A percentile compares a stretch with the other conserved stretches of the same genome.
These are phyloP conservation scores for Zele albiditarsus DNA, from an alignment of 2,888 invertebrate species.

Conservation along the genomic window DNA sequence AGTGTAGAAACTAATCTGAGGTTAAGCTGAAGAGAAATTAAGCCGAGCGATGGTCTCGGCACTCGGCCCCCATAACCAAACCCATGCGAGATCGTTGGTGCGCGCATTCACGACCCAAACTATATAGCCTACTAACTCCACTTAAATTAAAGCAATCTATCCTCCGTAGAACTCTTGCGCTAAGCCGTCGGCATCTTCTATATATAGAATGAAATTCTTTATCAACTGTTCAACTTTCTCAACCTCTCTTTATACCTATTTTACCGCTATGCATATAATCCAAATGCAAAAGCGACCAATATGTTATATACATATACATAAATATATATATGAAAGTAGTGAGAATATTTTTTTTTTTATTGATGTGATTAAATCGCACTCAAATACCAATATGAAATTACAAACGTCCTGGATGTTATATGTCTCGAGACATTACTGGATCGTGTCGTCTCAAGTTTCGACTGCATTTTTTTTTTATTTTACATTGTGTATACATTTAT, in stretches of 20 bases:
- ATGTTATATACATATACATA: not conserved
- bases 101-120: constrained; percentile 23
- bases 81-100: constrained; percentile 50
- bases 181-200: constrained; percentile 62
- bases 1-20: constrained; percentile 57
- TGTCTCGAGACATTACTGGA: constrained; percentile 59
- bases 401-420: constrained; percentile 51
- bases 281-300: not conserved
- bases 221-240: constrained; percentile 37
- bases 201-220: constrained; percentile 55
- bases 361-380: constrained; percentile 66
- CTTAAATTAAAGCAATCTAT: constrained; percentile 70
- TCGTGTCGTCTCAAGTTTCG: constrained; percentile 64
- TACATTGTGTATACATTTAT: not conserved
- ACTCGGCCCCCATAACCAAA: constrained; percentile 43
- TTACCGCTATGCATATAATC: not conserved
- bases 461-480: constrained; percentile 60
- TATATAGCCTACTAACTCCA: constrained; percentile 62
- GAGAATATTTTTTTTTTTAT: constrained; percentile 45
- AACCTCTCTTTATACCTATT: constrained; percentile 10
- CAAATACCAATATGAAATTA: constrained; percentile 70
- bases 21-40: constrained; percentile 62
- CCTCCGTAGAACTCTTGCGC: constrained; percentile 60
- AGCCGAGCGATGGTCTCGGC: constrained; percentile 56
- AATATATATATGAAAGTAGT: not conserved